Conservation (phyloP, 2,113 vertebrate genomes). For the Thymallus thymallus region DNA sequence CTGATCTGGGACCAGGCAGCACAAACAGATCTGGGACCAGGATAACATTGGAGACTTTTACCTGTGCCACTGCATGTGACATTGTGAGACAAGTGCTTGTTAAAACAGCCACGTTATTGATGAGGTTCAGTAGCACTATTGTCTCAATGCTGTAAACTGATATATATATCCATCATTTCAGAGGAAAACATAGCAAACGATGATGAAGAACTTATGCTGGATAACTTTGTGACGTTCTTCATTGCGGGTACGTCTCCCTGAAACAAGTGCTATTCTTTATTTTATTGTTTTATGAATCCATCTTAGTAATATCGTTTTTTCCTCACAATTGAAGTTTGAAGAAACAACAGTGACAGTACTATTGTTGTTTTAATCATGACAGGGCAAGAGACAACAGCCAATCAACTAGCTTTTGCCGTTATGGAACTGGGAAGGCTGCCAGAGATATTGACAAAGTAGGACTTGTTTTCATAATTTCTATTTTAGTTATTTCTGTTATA, state of each 20-base stretch:
- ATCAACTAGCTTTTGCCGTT: slow-evolving; percentile 83
- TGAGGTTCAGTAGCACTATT: background rate
- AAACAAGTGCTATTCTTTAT: background rate
- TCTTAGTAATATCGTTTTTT: background rate
- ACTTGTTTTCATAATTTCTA: background rate
- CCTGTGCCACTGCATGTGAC: background rate
- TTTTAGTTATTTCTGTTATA: background rate
- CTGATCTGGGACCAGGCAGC: too few relatives aligned
- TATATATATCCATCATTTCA: slow-evolving; percentile 40
- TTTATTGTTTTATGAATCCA: background rate
- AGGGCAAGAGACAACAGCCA: slow-evolving; percentile 93
- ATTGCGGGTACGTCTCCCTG: slow-evolving; percentile 79
- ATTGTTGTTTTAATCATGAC: slow-evolving; percentile 10
- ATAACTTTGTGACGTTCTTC: slow-evolving; percentile 93
- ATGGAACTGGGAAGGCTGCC: slow-evolving; percentile 85
- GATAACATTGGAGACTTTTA: background rate
- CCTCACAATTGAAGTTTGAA: background rate
- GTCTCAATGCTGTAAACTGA: background rate
- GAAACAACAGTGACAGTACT: background rate
- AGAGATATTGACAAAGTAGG: slow-evolving; percentile 82
- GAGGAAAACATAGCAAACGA: slow-evolving; percentile 74
- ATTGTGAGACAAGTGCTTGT: too few relatives aligned
- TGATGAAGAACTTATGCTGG: slow-evolving; percentile 84
- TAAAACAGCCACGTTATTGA: background rate
- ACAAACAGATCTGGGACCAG: too few relatives aligned